Conservation (phyloP, 2,797 vertebrate species). For the Acipenser oxyrinchus region DNA sequence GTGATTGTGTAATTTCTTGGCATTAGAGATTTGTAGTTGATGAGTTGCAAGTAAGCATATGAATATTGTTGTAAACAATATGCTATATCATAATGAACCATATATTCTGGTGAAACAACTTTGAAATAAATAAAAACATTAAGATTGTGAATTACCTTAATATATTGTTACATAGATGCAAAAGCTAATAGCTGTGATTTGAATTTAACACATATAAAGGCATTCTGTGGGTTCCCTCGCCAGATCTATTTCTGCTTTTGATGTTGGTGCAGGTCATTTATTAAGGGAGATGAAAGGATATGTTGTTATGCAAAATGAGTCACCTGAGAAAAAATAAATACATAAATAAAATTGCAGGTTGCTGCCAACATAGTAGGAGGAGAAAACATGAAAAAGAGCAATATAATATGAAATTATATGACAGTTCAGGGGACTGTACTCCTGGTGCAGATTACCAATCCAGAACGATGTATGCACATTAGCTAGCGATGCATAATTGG, state of each 20-base stretch:
- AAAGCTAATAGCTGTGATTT: background rate
- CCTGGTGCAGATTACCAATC: too few species aligned
- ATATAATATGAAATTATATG: too few species aligned
- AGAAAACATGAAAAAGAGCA: background rate
- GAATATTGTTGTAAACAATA: too few species aligned
- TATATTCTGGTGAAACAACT: too few species aligned
- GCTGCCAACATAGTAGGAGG: background rate
- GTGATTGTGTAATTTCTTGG: too few species aligned
- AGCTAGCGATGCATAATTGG: too few species aligned
- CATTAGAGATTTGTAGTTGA: too few species aligned
- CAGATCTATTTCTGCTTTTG: background rate
- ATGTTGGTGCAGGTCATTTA: slow-evolving; percentile 1
- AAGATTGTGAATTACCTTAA: background rate
- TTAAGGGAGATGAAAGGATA: slow-evolving; percentile 1
- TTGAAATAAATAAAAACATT: too few species aligned
- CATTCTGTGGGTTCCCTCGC: background rate
- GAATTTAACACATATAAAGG: background rate
- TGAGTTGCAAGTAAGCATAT: too few species aligned
- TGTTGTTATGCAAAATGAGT: slow-evolving; percentile 1
- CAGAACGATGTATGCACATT: too few species aligned
- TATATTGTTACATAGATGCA: background rate
- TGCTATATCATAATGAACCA: too few species aligned
- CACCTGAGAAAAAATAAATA: background rate
- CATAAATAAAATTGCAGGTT: background rate
- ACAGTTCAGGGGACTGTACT: too few species aligned